Percentiles rank a stretch among this genome's conserved stretches.
These are phyloP conservation scores for Lithophane ornitopus DNA, from an alignment of 2,888 invertebrate species.

Conservation along the genomic window DNA sequence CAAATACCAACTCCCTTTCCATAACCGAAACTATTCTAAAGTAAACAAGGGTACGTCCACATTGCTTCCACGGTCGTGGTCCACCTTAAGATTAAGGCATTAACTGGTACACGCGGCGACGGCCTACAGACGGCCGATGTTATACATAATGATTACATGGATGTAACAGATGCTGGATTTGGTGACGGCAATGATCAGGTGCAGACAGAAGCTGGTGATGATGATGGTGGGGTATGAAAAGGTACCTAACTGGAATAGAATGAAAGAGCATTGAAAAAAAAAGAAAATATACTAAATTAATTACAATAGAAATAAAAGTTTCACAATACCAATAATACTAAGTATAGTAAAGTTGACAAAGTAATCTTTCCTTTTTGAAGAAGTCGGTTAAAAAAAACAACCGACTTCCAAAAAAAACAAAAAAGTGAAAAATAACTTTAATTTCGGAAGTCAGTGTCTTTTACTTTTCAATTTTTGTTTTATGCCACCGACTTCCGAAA, in stretches of 20 bases:
- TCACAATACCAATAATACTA: background rate
- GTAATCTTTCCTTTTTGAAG: too few relatives aligned
- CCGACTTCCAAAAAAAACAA: too few relatives aligned
- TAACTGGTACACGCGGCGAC: slow-evolving; percentile 80
- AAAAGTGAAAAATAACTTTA: too few relatives aligned
- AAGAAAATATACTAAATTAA: background rate
- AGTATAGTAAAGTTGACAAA: background rate
- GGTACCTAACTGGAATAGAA: background rate
- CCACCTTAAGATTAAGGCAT: slow-evolving; percentile 90
- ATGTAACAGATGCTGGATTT: slow-evolving; percentile 51
- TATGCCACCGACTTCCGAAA: too few relatives aligned
- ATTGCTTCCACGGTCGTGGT: slow-evolving; percentile 72
- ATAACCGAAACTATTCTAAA: background rate
- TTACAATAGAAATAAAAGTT: background rate
- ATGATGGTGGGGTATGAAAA: background rate
- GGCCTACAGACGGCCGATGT: slow-evolving; percentile 72
- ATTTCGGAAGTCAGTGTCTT: too few relatives aligned
- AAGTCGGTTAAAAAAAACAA: too few relatives aligned
- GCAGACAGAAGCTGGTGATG: background rate
- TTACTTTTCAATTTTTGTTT: too few relatives aligned
- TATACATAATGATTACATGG: slow-evolving; percentile 69
- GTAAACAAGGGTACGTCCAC: slow-evolving; percentile 71
- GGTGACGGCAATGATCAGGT: slow-evolving; percentile 1
- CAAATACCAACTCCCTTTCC: background rate
- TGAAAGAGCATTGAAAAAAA: background rate